Conservation (phyloP, 2,797 vertebrate genomes). For the Sebastes flavidus region DNA sequence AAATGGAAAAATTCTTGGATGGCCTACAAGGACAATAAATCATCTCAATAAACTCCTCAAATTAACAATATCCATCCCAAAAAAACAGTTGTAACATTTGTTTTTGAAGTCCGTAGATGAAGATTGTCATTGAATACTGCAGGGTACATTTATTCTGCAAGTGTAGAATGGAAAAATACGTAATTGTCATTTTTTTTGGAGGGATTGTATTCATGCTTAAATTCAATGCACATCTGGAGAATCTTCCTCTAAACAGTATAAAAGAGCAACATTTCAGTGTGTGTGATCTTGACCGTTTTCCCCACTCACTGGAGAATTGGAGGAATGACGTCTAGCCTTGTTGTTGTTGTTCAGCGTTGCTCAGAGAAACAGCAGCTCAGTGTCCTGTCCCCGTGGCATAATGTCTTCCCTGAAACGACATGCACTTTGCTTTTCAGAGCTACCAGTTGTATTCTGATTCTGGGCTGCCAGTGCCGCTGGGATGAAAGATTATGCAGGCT, state of each 20-base stretch:
- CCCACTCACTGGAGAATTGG: background rate
- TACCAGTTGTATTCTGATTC: conserved; percentile 41
- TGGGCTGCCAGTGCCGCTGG: conserved; percentile 14
- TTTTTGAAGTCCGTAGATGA: background rate
- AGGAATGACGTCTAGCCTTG: background rate
- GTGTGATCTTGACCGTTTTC: background rate
- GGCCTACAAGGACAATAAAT: no score
- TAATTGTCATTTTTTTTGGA: background rate
- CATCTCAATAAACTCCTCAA: background rate
- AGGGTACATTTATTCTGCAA: background rate
- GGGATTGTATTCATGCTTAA: background rate
- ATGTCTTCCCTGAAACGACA: conserved; percentile 33
- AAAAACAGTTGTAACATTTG: background rate
- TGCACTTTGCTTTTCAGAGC: conserved; percentile 40
- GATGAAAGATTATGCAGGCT: conserved; percentile 57
- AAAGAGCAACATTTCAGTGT: background rate
- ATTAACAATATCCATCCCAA: background rate
- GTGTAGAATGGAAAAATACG: background rate
- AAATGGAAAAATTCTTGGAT: no score
- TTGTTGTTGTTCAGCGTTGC: conserved; percentile 20
- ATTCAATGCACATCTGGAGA: background rate
- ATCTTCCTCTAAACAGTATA: background rate
- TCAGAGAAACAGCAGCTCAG: conserved; percentile 19
- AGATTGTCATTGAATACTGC: background rate
- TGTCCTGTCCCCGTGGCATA: conserved; percentile 24